Evolutionary conservation across 2,888 invertebrate genomes (phyloP), one percentile per base, ranked within the genome.

Genomic region (Epistrophe grossulariae): DNA sequence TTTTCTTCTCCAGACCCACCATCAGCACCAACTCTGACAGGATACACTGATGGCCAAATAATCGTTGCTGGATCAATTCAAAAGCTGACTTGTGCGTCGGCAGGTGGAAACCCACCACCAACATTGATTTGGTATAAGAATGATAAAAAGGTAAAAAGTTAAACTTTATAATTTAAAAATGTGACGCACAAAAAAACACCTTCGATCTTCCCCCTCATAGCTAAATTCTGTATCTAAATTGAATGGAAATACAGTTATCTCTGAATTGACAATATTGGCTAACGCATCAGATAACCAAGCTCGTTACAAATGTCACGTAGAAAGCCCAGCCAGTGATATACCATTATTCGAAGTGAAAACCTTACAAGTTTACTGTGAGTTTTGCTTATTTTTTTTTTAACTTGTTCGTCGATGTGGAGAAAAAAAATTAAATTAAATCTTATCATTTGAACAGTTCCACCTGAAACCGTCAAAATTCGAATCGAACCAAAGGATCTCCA

Each of bases 201-300:
- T 50, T 17, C 52, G 13, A 3, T 31, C 7, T 13, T 24, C 1
- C 13, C n/a, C 1, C 13, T n/a, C 13, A 4, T 15, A 88, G 88
- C 57, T 92, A 3, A 92, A 92, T 88, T 90, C 90, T 4, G 90
- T 89, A 35, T 88, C 90, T 7, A 92, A 91, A 80, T 57, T 90
- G 6, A 89, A 89, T 62, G 92, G 91, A 11, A 91, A 89, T 9
- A 91, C 92, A 72, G 91, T 92, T 15, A 87, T 81, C 55, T 92
- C 92, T 0, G 92, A 92, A 48, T 79, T 92, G 40, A 91, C 91
- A 6, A 89, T 92, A 7, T 71, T 92, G 72, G 90, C 92, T 1
- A 92, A 92, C 79, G 90, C 92, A 19, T 91, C 92, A 17, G 92
- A 92, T 43, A 92, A 92, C 62, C 91, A 91, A 88, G 92, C 92